Evolutionary conservation across 2,888 invertebrate species (phyloP).

Genomic region (Dusona sp.): DNA sequence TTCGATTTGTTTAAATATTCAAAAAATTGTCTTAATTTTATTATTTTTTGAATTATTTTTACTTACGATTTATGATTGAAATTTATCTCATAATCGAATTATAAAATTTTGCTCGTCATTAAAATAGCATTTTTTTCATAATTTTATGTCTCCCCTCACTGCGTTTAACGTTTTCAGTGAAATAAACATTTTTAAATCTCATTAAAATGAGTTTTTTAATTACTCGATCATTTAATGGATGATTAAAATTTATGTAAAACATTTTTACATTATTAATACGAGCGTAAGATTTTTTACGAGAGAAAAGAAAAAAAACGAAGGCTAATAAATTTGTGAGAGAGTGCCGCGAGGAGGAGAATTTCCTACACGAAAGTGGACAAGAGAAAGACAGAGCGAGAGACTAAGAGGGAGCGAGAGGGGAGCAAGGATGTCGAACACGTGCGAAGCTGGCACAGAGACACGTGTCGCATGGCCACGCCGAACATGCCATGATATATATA

Average conservation of each 20-base stretch:
- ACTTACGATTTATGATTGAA: no score
- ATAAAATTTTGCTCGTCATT: no score
- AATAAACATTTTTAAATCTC: no score
- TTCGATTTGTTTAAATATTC: no score
- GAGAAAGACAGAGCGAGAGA: slow-evolving; percentile 21
- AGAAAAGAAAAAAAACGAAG: neutral
- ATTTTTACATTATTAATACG: neutral
- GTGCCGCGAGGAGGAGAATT: neutral
- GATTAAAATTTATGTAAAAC: no score
- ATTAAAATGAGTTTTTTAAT: no score
- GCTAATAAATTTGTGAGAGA: neutral
- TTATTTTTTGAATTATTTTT: neutral
- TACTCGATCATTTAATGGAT: no score
- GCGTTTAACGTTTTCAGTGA: no score
- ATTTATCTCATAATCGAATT: no score
- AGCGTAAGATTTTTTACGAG: neutral
- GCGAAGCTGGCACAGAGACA: slow-evolving; percentile 62
- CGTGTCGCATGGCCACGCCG: slow-evolving; percentile 69
- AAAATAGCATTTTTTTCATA: no score
- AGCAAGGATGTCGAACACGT: slow-evolving; percentile 59
- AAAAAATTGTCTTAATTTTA: neutral
- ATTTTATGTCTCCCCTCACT: no score
- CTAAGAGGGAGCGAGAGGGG: neutral
- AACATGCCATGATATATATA: slow-evolving; percentile 39
- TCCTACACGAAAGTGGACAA: neutral